These are phyloP conservation scores for Planiliza haematocheilus DNA, from an alignment of 2,113 vertebrate species.

Conservation along the genomic window DNA sequence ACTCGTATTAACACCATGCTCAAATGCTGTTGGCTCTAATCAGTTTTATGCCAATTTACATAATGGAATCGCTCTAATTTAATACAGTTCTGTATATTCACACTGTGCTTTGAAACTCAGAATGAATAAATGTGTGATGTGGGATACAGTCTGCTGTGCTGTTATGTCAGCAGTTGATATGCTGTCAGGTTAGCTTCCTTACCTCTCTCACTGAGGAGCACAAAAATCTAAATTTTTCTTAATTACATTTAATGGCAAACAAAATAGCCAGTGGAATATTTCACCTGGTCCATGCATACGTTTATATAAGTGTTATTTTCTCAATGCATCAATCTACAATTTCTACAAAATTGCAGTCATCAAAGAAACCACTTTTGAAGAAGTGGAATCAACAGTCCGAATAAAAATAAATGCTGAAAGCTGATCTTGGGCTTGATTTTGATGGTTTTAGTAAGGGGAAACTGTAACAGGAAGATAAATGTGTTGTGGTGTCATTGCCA, in stretches of 20 bases:
- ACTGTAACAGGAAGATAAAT: slow-evolving; percentile 9
- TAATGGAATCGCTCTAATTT: neutral
- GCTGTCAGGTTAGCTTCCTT: slow-evolving; percentile 4
- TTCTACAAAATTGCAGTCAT: neutral
- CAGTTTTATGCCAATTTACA: neutral
- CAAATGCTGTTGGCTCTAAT: neutral
- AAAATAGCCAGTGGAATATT: too few species aligned
- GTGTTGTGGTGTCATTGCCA: neutral
- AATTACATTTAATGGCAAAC: too few species aligned
- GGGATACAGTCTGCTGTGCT: slow-evolving; percentile 1
- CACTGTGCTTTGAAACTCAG: too few species aligned
- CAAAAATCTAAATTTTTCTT: too few species aligned
- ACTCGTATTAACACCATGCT: neutral
- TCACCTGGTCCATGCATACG: neutral
- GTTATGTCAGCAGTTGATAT: slow-evolving; percentile 5
- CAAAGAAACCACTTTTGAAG: neutral
- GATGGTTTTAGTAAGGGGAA: neutral
- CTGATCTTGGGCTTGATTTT: too few species aligned
- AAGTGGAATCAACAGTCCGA: neutral
- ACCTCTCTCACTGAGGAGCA: neutral
- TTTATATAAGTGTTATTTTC: slow-evolving; percentile 4
- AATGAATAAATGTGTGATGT: neutral
- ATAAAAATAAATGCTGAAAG: neutral
- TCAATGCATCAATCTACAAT: slow-evolving; percentile 3
- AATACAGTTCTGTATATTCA: neutral